Evolutionary conservation across 2,888 invertebrate species (phyloP).

Genomic region (Drosophila hamatofila): DNA sequence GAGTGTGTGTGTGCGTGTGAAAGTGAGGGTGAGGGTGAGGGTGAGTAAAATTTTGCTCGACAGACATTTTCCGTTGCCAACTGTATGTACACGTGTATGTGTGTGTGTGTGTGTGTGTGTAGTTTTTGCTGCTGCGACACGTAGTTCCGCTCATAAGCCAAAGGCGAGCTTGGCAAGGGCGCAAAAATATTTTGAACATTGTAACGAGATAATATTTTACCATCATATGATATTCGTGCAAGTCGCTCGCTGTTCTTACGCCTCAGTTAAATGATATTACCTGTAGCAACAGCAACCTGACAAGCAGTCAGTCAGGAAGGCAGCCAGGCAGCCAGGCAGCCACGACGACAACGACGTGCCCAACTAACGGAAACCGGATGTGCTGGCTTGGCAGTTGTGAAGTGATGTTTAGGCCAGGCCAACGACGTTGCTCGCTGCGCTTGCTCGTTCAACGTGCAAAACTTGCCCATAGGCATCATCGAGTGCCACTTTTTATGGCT

Average conservation of each 20-base stretch:
- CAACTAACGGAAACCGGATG: constrained; percentile 79
- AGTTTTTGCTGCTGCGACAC: constrained; percentile 57
- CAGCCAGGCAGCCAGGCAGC: neutral
- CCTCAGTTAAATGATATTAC: constrained; percentile 77
- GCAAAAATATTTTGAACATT: constrained; percentile 58
- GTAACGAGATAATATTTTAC: constrained; percentile 80
- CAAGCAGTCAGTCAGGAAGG: constrained; percentile 37
- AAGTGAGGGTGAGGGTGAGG: neutral
- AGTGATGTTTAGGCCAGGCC: constrained; percentile 73
- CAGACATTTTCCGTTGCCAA: constrained; percentile 9
- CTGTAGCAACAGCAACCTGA: constrained; percentile 79
- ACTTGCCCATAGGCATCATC: constrained; percentile 77
- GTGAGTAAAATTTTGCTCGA: constrained; percentile 13
- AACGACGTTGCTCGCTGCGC: constrained; percentile 26
- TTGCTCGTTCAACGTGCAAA: constrained; percentile 37
- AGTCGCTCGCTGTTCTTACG: constrained; percentile 42
- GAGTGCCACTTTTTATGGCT: constrained; percentile 78
- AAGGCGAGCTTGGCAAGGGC: constrained; percentile 61
- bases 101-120: constrained; percentile 14
- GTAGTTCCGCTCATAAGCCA: constrained; percentile 78
- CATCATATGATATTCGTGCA: constrained; percentile 67
- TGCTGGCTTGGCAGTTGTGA: constrained; percentile 80
- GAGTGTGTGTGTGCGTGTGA: constrained; percentile 3
- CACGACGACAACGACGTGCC: constrained; percentile 45
- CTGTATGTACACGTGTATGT: constrained; percentile 2